These are phyloP conservation scores for Plotosus lineatus DNA, from an alignment of 2,113 vertebrate species.

Conservation along the genomic window DNA sequence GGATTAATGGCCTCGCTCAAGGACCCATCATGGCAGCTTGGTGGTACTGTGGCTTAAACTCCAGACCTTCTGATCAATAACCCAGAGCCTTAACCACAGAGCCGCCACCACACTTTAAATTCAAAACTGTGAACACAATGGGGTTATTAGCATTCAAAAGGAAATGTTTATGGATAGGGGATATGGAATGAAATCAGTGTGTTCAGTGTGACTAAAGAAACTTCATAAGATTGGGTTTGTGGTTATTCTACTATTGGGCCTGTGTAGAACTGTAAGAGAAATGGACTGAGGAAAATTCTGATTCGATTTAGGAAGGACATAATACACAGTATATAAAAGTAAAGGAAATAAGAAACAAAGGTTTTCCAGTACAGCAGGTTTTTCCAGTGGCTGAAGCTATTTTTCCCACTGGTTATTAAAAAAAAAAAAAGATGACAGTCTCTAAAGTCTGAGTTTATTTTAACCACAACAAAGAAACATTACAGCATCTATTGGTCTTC, in stretches of 20 bases:
- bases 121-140: no score
- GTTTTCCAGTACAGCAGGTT: not conserved
- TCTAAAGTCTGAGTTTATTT: slow-evolving; percentile 16
- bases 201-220: not conserved
- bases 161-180: not conserved
- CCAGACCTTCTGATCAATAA: no score
- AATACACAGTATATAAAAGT: not conserved
- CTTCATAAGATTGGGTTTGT: no score
- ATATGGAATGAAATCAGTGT: not conserved
- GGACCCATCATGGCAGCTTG: no score
- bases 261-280: not conserved
- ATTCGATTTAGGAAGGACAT: not conserved
- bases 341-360: no score
- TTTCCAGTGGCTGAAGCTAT: slow-evolving; percentile 3
- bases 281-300: not conserved
- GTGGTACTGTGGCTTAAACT: no score
- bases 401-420: slow-evolving; percentile 1
- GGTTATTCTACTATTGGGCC: not conserved
- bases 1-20: no score
- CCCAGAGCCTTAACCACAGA: no score
- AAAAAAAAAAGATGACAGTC: not conserved
- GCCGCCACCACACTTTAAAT: no score
- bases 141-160: no score
- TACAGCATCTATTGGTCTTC: slow-evolving; percentile 21
- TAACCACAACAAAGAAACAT: slow-evolving; percentile 18